phyloP scores from a whole-genome alignment of 53 echinoderm and acorn worm species.

The Temnopleurus reevesii region DNA sequence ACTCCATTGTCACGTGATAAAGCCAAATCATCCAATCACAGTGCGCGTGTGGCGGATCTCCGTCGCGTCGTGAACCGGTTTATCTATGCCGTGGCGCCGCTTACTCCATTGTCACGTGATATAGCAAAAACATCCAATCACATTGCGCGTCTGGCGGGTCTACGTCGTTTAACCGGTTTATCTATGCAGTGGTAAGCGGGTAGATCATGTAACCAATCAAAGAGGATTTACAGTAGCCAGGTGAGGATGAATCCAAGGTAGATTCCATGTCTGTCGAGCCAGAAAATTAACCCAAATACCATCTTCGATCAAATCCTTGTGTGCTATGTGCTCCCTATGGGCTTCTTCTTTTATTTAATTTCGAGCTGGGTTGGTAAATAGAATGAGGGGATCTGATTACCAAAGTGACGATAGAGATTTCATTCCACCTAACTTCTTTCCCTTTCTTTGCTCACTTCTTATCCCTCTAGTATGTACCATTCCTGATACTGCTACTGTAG shows the following conservation, averaged over 20 bases:
- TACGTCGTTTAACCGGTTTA: background rate
- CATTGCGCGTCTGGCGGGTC: background rate
- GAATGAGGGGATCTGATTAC: constrained; percentile 28
- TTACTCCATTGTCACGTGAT: background rate
- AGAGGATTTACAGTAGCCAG: constrained; percentile 11
- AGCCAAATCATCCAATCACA: background rate
- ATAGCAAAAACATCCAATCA: background rate
- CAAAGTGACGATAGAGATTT: constrained; percentile 16
- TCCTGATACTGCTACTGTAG: background rate
- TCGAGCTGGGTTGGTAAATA: constrained; percentile 36
- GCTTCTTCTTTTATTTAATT: constrained; percentile 4
- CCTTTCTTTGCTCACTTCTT: background rate
- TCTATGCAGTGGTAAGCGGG: background rate
- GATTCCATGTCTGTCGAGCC: background rate
- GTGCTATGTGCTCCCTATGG: background rate
- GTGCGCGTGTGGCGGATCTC: background rate
- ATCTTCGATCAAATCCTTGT: background rate
- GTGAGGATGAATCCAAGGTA: background rate
- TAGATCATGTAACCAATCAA: constrained; percentile 20
- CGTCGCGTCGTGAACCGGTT: too few species aligned
- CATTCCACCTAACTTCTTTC: background rate
- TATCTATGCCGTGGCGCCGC: background rate
- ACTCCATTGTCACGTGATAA: background rate
- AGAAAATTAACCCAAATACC: constrained; percentile 42
- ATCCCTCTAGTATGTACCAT: background rate